Evolutionary conservation across 2,797 vertebrate genomes (phyloP).

Genomic region (Enteromius anoplus): DNA sequence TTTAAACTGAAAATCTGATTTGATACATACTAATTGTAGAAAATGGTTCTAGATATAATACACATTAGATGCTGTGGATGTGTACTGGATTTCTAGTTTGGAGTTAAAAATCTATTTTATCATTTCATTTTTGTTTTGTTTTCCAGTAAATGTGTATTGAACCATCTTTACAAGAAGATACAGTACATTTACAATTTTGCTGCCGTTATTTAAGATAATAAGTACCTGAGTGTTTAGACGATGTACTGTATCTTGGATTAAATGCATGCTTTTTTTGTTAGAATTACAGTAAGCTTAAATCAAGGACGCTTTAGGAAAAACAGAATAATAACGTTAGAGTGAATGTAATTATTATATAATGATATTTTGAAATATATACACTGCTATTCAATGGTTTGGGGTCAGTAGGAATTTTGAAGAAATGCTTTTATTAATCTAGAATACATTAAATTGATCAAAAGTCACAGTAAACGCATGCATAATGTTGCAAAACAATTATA

Average conservation of each 20-base stretch:
- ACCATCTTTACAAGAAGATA: neutral
- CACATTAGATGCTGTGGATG: neutral
- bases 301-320: neutral
- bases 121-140: neutral
- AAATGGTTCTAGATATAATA: neutral
- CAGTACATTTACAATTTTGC: neutral
- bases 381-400: neutral
- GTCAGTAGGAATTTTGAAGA: neutral
- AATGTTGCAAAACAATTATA: neutral
- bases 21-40: neutral
- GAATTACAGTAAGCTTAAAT: too few species aligned
- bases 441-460: neutral
- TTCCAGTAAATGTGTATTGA: neutral
- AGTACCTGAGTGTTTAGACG: neutral
- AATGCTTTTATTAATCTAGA: neutral
- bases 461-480: neutral
- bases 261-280: neutral
- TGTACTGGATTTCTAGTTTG: neutral
- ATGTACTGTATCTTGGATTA: neutral
- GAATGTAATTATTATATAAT: neutral
- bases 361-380: neutral
- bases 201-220: neutral
- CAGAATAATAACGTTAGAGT: neutral
- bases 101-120: neutral
- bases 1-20: neutral